Base-by-base conservation (phyloP, 2,888 invertebrate species). In the Trachelus tabidus region DNA sequence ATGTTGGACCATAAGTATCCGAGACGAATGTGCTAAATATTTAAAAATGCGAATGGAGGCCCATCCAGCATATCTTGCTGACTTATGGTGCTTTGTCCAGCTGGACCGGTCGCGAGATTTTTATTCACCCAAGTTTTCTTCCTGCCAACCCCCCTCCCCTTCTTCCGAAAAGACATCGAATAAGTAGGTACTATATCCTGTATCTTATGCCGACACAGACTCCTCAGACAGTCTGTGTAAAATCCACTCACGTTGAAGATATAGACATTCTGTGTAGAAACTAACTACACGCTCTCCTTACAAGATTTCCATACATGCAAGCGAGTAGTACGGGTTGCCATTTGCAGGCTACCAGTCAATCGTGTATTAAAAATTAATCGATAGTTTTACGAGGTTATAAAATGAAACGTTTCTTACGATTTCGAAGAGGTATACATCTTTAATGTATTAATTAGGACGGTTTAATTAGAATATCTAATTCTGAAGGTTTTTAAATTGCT, bases 1-100 rank as follows among this genome's bases (percentile, higher is more conserved):
- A 78, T 81, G 80, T 78, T 77, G 80, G 79, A 77, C 80, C 82
- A 82, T 83, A 83, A 84, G 83, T 85, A 82, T 83, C 81, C 80
- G 80, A 83, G 81, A 79, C 76, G 79, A 78, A 81, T 83, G 79
- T 81, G 77, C 81, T 78, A 78, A 78, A 78, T 81, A 79, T 79
- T 78, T 80, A 77, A 79, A 79, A 75, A 79, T 80, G 78, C 81
- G 78, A 69, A 80, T 81, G 79, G 81, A 56, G 56, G 77, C 75
- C 78, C 74, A 76, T 82, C 81, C 79, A 71, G 33, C 71, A 34
- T 23, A 34, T 34, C 31, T 34, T 23, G 31, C 15, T 81, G 81
- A 84, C 82, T 84, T 84, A 84, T 82, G 84, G 80, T 80, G 78
- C 81, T 79, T 78, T 78, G 81, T 81, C 80, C 77, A 73, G 78